Base-by-base conservation (phyloP, 2,888 invertebrate species). In the Papilio protenor region DNA sequence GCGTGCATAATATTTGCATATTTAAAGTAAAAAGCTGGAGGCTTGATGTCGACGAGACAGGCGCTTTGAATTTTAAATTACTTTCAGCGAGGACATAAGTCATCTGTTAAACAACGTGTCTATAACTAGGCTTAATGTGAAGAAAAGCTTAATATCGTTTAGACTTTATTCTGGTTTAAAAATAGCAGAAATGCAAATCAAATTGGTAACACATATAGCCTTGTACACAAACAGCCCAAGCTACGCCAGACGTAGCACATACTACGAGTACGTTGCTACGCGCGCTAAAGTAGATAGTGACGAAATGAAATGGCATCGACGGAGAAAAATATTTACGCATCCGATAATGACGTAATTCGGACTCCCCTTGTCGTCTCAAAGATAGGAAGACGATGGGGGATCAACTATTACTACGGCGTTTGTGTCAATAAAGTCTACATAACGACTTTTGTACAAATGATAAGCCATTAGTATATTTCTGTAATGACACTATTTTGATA, bases 61-160 rank as follows among this genome's bases (percentile, higher is more conserved):
- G 86, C 88, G 88, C 86, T 90, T 89, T 90, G 92, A 92, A 92
- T 93, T 93, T 93, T 89, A 92, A 93, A 93, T 93, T 90, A 91
- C 90, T 90, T 89, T 91, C 91, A 91, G 89, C 88, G 89, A 87
- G 86, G 87, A 89, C 88, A 88, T 87, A 91, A 89, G 88, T 87
- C 89, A 89, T 89, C 89, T 85, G 82, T 88, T 88, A 90, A 90
- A 91, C 90, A 90, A 84, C 81, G 77, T 80, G 78, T 77, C 75
- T 69, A 79, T 80, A 80, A 33, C 40, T 10, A 40, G 18, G 2
- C 40, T 64, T 27, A 27, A 61, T 16, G 14, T 16, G 61, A 61
- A 40, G 40, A 40, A 64, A 61, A n/a, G n/a, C n/a, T 52, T 52
- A 6, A 57, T 10, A 21, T 21, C 8, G n/a, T 57, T 57, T 18